Percentiles rank a stretch among this genome's conserved stretches.
Conservation (phyloP, 2,888 invertebrate species). For the Laspeyria flexula region DNA sequence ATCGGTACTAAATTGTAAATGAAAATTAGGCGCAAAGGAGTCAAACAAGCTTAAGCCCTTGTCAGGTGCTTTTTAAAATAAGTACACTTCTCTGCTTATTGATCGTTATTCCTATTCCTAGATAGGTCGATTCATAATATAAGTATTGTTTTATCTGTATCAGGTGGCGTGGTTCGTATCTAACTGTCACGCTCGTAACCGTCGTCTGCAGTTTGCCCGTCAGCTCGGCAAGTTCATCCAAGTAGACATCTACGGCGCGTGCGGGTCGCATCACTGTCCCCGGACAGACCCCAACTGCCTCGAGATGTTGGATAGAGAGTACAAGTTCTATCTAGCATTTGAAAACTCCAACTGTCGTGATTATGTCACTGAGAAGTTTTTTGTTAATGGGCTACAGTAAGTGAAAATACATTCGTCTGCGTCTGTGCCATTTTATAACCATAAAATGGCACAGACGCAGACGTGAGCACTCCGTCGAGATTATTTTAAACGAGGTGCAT, state of each 20-base stretch:
- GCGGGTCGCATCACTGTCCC: conserved; percentile 94
- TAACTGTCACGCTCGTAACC: conserved; percentile 97
- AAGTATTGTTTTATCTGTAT: not conserved
- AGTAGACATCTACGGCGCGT: conserved; percentile 96
- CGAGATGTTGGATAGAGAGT: conserved; percentile 95
- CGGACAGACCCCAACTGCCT: conserved; percentile 94
- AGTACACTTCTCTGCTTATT: too few relatives aligned
- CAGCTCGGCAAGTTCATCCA: conserved; percentile 94
- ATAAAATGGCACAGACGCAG: too few relatives aligned
- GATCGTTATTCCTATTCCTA: too few relatives aligned
- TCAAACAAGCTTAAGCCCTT: too few relatives aligned
- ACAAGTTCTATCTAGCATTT: conserved; percentile 98
- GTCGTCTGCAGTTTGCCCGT: conserved; percentile 94
- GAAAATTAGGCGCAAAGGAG: too few relatives aligned
- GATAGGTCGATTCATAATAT: too few relatives aligned
- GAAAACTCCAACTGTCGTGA: conserved; percentile 98
- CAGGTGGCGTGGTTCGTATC: conserved; percentile 99
- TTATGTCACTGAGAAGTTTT: conserved; percentile 98
- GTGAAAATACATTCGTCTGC: conserved; percentile 55
- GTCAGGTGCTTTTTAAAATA: too few relatives aligned
- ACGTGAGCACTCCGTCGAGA: too few relatives aligned
- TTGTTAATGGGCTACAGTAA: conserved; percentile 96
- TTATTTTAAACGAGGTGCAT: too few relatives aligned
- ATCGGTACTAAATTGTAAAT: too few relatives aligned
- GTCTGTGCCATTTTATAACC: too few relatives aligned